Conservation (phyloP, 2,113 vertebrate species). For the Chamaetylas fuelleborni region DNA sequence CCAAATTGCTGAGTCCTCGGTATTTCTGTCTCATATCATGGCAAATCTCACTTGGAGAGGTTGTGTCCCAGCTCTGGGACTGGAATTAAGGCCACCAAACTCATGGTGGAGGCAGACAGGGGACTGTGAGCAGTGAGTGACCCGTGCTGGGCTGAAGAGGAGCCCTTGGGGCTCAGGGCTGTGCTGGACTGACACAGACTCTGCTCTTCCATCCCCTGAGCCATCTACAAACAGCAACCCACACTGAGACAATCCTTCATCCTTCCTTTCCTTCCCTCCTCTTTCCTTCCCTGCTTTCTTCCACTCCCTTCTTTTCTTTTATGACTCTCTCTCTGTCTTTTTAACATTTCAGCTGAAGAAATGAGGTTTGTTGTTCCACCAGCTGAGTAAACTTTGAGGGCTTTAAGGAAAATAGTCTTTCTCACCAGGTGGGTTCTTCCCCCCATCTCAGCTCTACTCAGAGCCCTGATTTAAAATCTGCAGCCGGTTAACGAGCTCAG, state of each 20-base stretch:
- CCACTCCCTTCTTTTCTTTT: accelerated
- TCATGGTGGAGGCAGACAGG: background rate
- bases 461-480: slow-evolving; percentile 54
- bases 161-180: accelerated
- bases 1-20: background rate
- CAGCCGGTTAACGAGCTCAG: slow-evolving; percentile 60
- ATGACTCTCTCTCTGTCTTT: background rate
- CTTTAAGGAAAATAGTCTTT: slow-evolving; percentile 51
- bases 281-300: background rate
- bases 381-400: slow-evolving; percentile 54
- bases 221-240: background rate
- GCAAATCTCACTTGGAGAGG: background rate
- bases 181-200: background rate
- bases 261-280: background rate
- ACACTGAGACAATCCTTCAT: background rate
- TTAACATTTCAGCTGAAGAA: slow-evolving; percentile 41
- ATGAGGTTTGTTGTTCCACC: slow-evolving; percentile 31
- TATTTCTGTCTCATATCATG: background rate
- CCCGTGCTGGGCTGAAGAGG: background rate
- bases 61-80: background rate
- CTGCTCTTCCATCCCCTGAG: background rate
- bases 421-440: slow-evolving; percentile 48
- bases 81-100: background rate
- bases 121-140: background rate
- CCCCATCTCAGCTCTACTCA: background rate